Evolutionary conservation across 2,797 vertebrate species (phyloP).

Genomic region (Hypotaenidia philippensis): DNA sequence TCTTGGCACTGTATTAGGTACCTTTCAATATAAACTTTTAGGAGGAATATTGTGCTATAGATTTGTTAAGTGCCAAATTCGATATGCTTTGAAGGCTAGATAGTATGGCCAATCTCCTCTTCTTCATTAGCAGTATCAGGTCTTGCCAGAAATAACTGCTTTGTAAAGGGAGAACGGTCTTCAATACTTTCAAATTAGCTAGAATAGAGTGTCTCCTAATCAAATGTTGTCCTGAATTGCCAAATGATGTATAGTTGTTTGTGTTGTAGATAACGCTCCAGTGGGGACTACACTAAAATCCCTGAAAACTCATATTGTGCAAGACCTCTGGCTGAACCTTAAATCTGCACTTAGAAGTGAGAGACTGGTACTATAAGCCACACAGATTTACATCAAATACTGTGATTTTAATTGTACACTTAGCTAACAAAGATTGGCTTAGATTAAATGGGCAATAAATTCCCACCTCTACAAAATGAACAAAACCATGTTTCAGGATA

Average conservation of each 20-base stretch:
- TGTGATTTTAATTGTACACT: constrained; percentile 48
- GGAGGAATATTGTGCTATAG: not conserved
- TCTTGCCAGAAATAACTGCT: constrained; percentile 56
- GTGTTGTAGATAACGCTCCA: constrained; percentile 76
- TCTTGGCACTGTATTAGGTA: not conserved
- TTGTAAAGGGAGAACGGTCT: not conserved
- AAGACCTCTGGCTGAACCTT: constrained; percentile 83
- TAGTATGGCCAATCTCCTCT: not conserved
- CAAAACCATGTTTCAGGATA: not conserved
- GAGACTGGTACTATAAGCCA: constrained; percentile 57
- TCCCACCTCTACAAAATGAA: constrained; percentile 29
- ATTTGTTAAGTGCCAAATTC: constrained; percentile 32
- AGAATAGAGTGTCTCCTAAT: constrained; percentile 63
- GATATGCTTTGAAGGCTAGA: not conserved
- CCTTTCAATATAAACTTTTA: not conserved
- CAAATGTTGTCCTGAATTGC: constrained; percentile 68
- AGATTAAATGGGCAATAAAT: constrained; percentile 43
- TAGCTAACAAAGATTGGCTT: constrained; percentile 3
- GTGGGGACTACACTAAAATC: constrained; percentile 76
- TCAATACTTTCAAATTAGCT: constrained; percentile 49
- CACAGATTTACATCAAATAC: constrained; percentile 46
- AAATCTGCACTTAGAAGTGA: constrained; percentile 61
- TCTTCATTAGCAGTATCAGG: not conserved
- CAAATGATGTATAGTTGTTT: constrained; percentile 77
- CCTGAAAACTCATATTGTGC: constrained; percentile 78